Evolutionary conservation across 2,797 vertebrate species (phyloP).

Genomic region (Phyllotis vaccarum): DNA sequence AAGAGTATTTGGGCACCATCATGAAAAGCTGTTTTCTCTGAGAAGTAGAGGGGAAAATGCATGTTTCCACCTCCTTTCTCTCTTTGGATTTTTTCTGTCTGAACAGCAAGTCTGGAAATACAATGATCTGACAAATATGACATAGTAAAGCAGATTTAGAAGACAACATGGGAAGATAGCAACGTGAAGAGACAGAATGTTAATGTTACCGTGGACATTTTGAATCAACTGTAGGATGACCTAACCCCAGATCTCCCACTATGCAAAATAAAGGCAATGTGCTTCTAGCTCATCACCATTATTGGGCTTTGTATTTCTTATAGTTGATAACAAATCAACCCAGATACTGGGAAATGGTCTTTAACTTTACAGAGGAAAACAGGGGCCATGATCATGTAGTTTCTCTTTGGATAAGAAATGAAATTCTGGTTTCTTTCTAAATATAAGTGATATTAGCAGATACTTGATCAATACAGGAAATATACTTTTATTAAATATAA

Average conservation of each 20-base stretch:
- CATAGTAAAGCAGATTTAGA: constrained; percentile 13
- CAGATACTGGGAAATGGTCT: neutral
- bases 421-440: constrained; percentile 48
- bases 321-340: neutral
- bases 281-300: neutral
- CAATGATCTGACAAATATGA: neutral
- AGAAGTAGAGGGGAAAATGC: constrained; percentile 21
- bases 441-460: neutral
- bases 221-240: neutral
- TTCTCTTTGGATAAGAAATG: neutral
- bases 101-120: constrained; percentile 18
- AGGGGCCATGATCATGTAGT: neutral
- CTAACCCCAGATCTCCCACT: neutral
- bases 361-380: neutral
- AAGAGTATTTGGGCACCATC: too few species aligned
- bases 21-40: neutral
- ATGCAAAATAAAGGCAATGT: neutral
- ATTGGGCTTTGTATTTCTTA: constrained; percentile 13
- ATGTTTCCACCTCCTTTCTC: neutral
- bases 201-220: neutral
- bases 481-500: neutral
- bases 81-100: neutral
- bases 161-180: neutral
- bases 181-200: neutral
- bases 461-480: neutral